Evolutionary conservation across 2,797 vertebrate species (phyloP).

Genomic region (Cossypha dichroa): DNA sequence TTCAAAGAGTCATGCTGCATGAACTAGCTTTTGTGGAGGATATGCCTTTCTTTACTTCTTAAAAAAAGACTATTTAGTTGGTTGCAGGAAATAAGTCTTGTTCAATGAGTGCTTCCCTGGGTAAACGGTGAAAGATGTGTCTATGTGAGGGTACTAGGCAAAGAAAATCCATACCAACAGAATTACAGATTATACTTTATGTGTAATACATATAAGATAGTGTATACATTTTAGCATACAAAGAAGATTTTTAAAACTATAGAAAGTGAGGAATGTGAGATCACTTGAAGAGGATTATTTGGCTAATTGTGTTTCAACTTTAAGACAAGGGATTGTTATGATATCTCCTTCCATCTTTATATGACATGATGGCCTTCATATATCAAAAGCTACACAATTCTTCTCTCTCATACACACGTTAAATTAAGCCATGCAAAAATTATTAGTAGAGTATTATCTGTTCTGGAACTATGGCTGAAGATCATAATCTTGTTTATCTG

Average conservation of each 20-base stretch:
- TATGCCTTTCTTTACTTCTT: background rate
- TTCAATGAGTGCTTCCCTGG: background rate
- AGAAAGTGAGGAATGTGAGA: background rate
- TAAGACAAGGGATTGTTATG: background rate
- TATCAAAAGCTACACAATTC: background rate
- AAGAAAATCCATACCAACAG: background rate
- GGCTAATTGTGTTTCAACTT: background rate
- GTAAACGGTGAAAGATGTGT: background rate
- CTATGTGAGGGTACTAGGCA: background rate
- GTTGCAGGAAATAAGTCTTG: background rate
- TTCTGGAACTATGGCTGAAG: background rate
- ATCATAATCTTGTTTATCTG: background rate
- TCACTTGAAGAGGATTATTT: background rate
- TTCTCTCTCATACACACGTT: background rate
- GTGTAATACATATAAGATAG: background rate
- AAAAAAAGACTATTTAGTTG: background rate
- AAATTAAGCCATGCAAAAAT: background rate
- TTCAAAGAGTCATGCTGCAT: background rate
- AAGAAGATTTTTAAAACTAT: background rate
- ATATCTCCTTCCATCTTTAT: background rate
- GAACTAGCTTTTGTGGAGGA: constrained; percentile 21
- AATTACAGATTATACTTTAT: background rate
- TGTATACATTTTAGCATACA: background rate
- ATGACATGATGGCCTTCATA: background rate
- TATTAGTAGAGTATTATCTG: background rate